Evolutionary conservation across 2,888 invertebrate genomes (phyloP), one percentile per base, ranked within the genome.

Genomic region (Tridacna crocea): DNA sequence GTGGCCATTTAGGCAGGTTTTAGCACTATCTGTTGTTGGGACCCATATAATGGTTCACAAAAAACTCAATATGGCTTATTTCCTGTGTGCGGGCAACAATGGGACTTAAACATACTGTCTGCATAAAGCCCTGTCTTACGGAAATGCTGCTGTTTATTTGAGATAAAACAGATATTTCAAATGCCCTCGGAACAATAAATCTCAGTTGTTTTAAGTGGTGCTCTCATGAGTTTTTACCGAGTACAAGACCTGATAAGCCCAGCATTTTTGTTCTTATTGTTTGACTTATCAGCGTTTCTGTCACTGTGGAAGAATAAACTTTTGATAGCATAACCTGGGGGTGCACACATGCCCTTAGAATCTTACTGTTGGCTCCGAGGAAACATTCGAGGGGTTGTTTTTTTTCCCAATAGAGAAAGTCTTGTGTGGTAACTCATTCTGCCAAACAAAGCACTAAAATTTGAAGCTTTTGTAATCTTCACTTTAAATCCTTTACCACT

Each of bases 181-280:
- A 36, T 47, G 68, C 68, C 46, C 46, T 68, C 22, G 27, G 46
- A 68, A 68, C 68, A 68, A 68, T 68, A 68, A 68, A 68, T 68
- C 68, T 68, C 68, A 24, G 68, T 68, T 68, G 46, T 68, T 68
- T 68, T 47, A 68, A 68, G 68, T 68, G 68, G 36, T 46, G 68
- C 47, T 12, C 68, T 68, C 68, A 24, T 68, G 68, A 68, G 19
- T n/a, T 47, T 68, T 46, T 27, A 22, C 27, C 36, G 36, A 19
- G 47, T 68, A 68, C 47, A 68, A 19, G 46, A 19, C 36, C 46
- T 68, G 68, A 68, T 68, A 68, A 68, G 68, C 68, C 68, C 46
- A 68, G 19, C 36, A 68, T 68, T 68, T 68, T 68, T 46, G 46
- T 68, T 22, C 68, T 46, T 68, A 68, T 68, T 68, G 68, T 68